Percentiles rank a stretch among this genome's conserved stretches.
These are phyloP conservation scores for Heteropelma amictum DNA, from an alignment of 2,888 invertebrate genomes.

Conservation along the genomic window DNA sequence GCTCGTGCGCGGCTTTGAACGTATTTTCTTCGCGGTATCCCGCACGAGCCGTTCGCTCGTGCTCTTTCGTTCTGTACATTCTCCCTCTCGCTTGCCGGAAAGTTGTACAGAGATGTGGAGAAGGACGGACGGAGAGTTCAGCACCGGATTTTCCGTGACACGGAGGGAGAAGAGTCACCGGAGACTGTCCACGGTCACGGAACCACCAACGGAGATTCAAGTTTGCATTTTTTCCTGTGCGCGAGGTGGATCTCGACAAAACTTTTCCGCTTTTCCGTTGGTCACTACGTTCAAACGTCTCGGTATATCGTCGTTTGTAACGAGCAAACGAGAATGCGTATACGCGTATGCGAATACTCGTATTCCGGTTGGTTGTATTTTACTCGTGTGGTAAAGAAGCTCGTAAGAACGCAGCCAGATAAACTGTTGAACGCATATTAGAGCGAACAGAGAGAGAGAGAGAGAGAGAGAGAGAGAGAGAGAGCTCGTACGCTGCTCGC, in stretches of 20 bases:
- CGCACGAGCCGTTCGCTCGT: slow-evolving; percentile 37
- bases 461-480: neutral
- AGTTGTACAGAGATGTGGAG: neutral
- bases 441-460: neutral
- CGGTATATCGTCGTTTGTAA: slow-evolving; percentile 7
- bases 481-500: no score
- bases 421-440: slow-evolving; percentile 44
- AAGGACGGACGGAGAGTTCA: neutral
- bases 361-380: slow-evolving; percentile 35
- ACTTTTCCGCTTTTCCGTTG: slow-evolving; percentile 21
- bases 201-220: slow-evolving; percentile 50
- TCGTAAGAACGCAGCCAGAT: slow-evolving; percentile 37
- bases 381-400: slow-evolving; percentile 41
- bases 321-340: slow-evolving; percentile 14
- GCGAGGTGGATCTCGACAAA: slow-evolving; percentile 22
- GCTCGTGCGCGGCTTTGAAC: slow-evolving; percentile 28
- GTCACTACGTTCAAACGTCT: slow-evolving; percentile 22
- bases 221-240: slow-evolving; percentile 14
- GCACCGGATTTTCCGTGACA: slow-evolving; percentile 25
- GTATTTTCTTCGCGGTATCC: slow-evolving; percentile 48
- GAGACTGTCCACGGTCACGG: slow-evolving; percentile 48
- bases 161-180: slow-evolving; percentile 24
- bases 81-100: neutral
- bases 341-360: slow-evolving; percentile 19
- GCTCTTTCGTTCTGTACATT: neutral